Evolutionary conservation across 2,113 vertebrate species (phyloP).

Genomic region (Himantopus leucocephalus): DNA sequence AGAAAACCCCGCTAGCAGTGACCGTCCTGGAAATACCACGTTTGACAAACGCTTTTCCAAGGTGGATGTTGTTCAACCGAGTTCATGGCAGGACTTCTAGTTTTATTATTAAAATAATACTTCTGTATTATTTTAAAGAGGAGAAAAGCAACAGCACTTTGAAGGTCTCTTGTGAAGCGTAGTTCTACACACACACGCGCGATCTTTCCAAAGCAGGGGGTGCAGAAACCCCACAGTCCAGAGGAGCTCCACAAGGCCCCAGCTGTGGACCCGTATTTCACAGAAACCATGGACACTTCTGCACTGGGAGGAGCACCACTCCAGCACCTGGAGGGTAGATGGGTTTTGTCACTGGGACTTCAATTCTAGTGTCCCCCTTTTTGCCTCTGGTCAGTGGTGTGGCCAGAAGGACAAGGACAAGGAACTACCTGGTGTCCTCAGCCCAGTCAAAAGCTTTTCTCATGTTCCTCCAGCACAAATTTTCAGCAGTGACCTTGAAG

Average conservation of each 20-base stretch:
- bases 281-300: neutral
- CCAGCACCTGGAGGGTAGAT: fast-evolving
- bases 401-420: neutral
- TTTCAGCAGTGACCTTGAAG: neutral
- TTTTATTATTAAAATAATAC: neutral
- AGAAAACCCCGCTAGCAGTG: neutral
- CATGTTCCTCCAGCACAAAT: neutral
- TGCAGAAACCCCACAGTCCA: neutral
- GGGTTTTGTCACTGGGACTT: neutral
- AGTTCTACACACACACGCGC: neutral
- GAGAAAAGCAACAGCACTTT: neutral
- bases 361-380: neutral
- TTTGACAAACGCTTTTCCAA: neutral
- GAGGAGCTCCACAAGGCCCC: neutral
- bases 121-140: neutral
- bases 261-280: neutral
- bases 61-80: neutral
- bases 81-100: neutral
- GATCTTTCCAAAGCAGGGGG: neutral
- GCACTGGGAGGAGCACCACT: fast-evolving
- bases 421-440: neutral
- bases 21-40: fast-evolving
- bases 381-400: neutral
- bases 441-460: neutral
- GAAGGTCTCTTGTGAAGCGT: neutral